Evolutionary conservation across 2,113 vertebrate species (phyloP).

Genomic region (Poecilia latipinna): DNA sequence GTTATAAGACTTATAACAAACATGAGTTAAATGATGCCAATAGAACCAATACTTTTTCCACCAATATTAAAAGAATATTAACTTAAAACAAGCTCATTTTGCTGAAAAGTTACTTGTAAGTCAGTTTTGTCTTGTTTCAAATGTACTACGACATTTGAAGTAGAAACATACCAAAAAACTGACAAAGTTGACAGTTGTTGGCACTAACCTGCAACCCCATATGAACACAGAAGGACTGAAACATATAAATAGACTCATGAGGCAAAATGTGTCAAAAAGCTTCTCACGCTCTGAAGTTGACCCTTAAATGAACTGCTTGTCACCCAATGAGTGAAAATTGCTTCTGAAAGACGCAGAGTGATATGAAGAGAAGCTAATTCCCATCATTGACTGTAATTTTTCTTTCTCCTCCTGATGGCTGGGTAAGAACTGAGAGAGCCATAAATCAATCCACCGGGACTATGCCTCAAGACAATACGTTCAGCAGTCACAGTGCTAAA

Average conservation of each 20-base stretch:
- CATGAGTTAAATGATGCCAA: no score
- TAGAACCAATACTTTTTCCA: no score
- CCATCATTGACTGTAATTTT: slow-evolving; percentile 37
- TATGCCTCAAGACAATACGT: slow-evolving; percentile 38
- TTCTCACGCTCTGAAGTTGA: not conserved
- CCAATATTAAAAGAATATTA: no score
- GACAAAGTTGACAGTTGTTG: not conserved
- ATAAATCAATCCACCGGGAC: slow-evolving; percentile 54
- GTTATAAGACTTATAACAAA: no score
- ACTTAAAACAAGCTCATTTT: no score
- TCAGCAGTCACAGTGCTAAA: slow-evolving; percentile 39
- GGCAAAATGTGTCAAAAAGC: not conserved
- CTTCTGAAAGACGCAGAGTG: not conserved
- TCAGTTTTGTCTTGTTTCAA: no score
- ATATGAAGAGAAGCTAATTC: slow-evolving; percentile 41
- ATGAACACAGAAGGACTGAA: not conserved
- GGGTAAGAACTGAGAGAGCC: slow-evolving; percentile 32
- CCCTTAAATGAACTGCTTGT: not conserved
- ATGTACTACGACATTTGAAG: no score
- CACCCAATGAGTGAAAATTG: slow-evolving; percentile 8
- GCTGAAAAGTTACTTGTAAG: no score
- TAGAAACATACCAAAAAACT: no score
- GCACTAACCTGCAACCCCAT: not conserved
- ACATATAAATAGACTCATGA: not conserved
- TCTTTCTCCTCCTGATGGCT: slow-evolving; percentile 32